Evolutionary conservation across 2,888 invertebrate species (phyloP).

Genomic region (Lepidochitona cinerea): DNA sequence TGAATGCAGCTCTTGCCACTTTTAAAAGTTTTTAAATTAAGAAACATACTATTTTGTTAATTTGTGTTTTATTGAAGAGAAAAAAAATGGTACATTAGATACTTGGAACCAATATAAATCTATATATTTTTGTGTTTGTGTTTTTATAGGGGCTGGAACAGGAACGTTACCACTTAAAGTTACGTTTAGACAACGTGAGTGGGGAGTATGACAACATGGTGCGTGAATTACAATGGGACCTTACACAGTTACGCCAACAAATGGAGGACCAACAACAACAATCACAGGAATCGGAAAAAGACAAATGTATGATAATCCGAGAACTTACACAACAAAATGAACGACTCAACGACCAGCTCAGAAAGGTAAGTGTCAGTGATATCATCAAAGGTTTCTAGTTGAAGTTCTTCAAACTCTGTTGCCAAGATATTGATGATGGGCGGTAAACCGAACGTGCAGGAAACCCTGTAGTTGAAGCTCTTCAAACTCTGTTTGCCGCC

Average conservation of each 20-base stretch:
- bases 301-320: conserved; percentile 72
- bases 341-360: conserved; percentile 86
- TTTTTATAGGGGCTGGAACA: conserved; percentile 88
- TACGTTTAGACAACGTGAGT: conserved; percentile 87
- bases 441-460: too few species aligned
- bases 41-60: too few species aligned
- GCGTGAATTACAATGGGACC: conserved; percentile 90
- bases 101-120: too few species aligned
- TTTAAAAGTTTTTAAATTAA: too few species aligned
- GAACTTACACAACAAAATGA: conserved; percentile 92
- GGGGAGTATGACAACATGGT: conserved; percentile 91
- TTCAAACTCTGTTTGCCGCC: too few species aligned
- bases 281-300: conserved; percentile 57
- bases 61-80: too few species aligned
- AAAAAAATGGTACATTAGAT: too few species aligned
- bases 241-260: conserved; percentile 84
- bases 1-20: too few species aligned
- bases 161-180: conserved; percentile 88
- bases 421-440: too few species aligned
- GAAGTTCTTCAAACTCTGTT: too few species aligned
- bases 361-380: conserved; percentile 81
- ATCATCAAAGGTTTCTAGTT: too few species aligned
- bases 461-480: too few species aligned
- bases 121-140: not conserved
- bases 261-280: conserved; percentile 75